Base-by-base conservation (phyloP, 2,797 vertebrate species). In the Cottoperca gobio region DNA sequence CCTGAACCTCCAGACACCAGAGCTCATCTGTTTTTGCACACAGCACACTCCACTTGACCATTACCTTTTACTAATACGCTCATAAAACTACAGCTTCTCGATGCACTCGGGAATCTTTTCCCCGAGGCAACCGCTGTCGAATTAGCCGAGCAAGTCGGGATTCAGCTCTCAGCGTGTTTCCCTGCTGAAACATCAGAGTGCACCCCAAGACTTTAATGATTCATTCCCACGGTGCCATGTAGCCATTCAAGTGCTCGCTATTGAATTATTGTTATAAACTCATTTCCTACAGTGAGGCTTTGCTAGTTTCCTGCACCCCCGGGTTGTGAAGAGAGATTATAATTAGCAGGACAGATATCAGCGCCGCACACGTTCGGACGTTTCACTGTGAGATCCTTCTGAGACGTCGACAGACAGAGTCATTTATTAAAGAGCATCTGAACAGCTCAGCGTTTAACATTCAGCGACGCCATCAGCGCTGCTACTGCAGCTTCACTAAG, bases 261-360 rank as follows among this genome's bases (percentile, higher is more conserved):
- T 79, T 81, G 78, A 84, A 75, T 86, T 82, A 85, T 84, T 81
- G 79, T 80, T 65, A 46, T 70, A 76, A 86, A 78, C 31, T 81
- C 26, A 62, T 24, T 88, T 85, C 78, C 58, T 76, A 59, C 61
- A 37, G 70, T 21, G 55, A 86, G 43, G 72, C 55, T 75, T 80
- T 59, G 57, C 76, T 80, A 48, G 85, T 83, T 85, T 81, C 68
- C 68, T 76, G 76, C 76, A 74, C 80, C 80, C 68, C 35, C 35
- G 66, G 76, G 83, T 49, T 67, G 49, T 65, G 45, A 66, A 43
- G 19, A 37, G 64, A 82, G 81, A 75, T 70, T 78, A 58, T 66
- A 79, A 88, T 87, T 82, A 86, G 65, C 73, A 75, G 57, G 6
- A 73, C 52, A 45, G 59, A 39, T n/a, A n/a, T n/a, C n/a, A n/a